Evolutionary conservation across 1,140 invertebrate genomes (phyloP).

Genomic region (Andrena cerasifolii): DNA sequence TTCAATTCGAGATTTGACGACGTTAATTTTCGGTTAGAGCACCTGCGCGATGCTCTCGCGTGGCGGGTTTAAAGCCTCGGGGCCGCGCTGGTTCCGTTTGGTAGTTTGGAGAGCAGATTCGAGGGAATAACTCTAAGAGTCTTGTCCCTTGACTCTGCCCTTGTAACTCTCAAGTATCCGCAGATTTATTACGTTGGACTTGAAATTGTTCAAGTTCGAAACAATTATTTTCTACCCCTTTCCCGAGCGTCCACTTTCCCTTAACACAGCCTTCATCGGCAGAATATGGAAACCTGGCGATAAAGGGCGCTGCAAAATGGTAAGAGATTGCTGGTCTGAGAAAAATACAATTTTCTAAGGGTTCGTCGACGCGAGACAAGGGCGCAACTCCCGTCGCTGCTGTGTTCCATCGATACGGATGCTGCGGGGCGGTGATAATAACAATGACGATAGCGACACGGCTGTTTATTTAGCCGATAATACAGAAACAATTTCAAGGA

Average conservation of each 20-base stretch:
- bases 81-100: no score
- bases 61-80: no score
- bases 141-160: no score
- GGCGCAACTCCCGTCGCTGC: neutral
- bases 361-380: constrained; percentile 8
- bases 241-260: neutral
- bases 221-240: neutral
- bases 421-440: neutral
- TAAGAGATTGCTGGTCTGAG: neutral
- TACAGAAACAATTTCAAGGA: constrained; percentile 30
- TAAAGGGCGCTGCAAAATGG: neutral
- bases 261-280: neutral
- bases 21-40: neutral
- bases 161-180: no score
- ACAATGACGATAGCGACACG: constrained; percentile 1
- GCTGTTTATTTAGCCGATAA: constrained; percentile 28
- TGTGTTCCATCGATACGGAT: constrained; percentile 14
- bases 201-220: neutral
- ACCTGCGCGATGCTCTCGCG: no score
- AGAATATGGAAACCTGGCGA: neutral
- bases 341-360: constrained; percentile 21
- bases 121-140: no score
- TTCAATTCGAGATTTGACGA: neutral
- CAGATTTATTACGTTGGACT: no score
- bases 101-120: no score